Evolutionary conservation across 2,797 vertebrate species (phyloP), one percentile per base, ranked within the genome.

Genomic region (Scleropages formosus): DNA sequence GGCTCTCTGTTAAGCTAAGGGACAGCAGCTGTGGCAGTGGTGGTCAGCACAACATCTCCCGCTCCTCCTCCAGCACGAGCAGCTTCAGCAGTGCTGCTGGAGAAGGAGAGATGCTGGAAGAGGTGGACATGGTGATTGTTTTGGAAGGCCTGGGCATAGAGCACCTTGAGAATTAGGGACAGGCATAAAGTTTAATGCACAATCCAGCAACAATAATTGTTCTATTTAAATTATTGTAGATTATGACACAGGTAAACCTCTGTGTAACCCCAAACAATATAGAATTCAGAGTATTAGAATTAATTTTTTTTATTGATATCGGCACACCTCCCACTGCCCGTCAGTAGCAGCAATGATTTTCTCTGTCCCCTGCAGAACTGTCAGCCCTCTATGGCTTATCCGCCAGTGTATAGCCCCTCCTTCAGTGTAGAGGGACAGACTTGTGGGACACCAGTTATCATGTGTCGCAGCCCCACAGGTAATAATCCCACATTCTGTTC

Each of bases 1-100:
- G 97, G 87, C 93, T 94, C 0, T 96, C 94, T 56, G 83, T 92
- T 4, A 99, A 96, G 81, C 89, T 95, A 88, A 98, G 96, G 88
- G 97, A 99, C 85, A 93, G 93, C 0, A 89, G 86, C 27, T 59
- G 84, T 24, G 47, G 2, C 26, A 61, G 84, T 24, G 47, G 47
- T 44, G 62, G 83, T 78, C 89, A 94, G 8, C 90, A 93, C 0
- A 97, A 96, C 89, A 96, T 99, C 88, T 99, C 97, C 7, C 95
- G 95, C 7, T 99, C 96, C 7, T 98, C 96, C 31, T 98, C 97
- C 8, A 97, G 96, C 89, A 98, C 96, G 86, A 97, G 96, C 92
- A 99, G 97, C 89, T 98, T 99, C 89, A 95, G 97, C 92, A 98
- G 96, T 91, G 95, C 95, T 0, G 93, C 96, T 0, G 97, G 95